Percentiles rank a stretch among this genome's conserved stretches.
Evolutionary conservation across 2,113 vertebrate species (phyloP).

Genomic region (Pteropus alecto): DNA sequence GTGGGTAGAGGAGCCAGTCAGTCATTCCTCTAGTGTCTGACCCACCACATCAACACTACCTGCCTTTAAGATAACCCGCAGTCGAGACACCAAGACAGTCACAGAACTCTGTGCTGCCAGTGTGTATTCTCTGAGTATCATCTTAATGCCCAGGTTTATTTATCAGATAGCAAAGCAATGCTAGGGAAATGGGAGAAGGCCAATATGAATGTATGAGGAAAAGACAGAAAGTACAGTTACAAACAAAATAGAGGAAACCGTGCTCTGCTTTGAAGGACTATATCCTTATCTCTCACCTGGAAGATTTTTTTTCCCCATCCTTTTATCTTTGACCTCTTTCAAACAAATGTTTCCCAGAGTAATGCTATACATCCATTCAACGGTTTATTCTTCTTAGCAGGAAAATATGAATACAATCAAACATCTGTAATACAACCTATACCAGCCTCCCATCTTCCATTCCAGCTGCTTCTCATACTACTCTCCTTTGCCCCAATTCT

Average conservation of each 20-base stretch:
- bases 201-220: neutral
- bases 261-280: neutral
- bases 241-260: neutral
- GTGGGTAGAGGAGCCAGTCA: neutral
- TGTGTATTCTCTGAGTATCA: neutral
- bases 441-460: neutral
- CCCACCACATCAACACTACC: neutral
- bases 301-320: neutral
- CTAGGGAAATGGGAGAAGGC: neutral
- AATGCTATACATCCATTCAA: neutral
- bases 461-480: neutral
- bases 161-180: neutral
- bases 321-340: neutral
- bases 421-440: neutral
- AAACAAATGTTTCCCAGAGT: neutral
- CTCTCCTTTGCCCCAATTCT: neutral
- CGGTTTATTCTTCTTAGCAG: neutral
- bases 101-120: accelerated
- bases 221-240: neutral
- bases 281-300: neutral
- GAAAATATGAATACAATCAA: neutral
- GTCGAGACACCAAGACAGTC: neutral
- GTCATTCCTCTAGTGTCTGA: neutral
- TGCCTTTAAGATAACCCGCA: neutral
- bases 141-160: neutral